Evolutionary conservation across 2,888 invertebrate species (phyloP).

Genomic region (Latrodectus hesperus): DNA sequence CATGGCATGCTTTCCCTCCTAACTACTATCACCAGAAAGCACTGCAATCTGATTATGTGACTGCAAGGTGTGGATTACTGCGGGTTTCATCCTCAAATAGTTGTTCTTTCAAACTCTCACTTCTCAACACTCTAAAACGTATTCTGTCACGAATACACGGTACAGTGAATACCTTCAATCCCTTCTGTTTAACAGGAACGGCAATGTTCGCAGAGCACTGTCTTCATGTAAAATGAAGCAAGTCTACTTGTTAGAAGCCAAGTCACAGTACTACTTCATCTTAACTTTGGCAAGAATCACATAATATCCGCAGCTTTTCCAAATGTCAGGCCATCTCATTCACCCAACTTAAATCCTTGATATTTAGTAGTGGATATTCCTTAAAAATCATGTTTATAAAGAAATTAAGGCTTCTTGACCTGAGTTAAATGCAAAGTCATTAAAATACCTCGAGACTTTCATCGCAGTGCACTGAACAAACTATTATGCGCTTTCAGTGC

Average conservation of each 20-base stretch:
- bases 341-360: slow-evolving; percentile 1
- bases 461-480: not conserved
- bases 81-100: not conserved
- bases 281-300: not conserved
- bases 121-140: not conserved
- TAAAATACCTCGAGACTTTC: not conserved
- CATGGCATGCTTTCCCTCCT: not conserved
- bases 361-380: not conserved
- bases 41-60: not conserved
- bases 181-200: not conserved
- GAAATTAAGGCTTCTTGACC: not conserved
- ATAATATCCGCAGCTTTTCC: not conserved
- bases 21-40: not conserved
- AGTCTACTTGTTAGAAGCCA: too few relatives aligned
- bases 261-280: not conserved
- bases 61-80: not conserved
- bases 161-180: not conserved
- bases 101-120: not conserved
- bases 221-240: not conserved
- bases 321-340: not conserved
- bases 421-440: not conserved
- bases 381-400: slow-evolving; percentile 1
- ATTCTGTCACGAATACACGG: not conserved
- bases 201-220: not conserved
- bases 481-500: too few relatives aligned